phyloP scores from a whole-genome alignment of 2,888 invertebrate species.

The Cephus pulcher region DNA sequence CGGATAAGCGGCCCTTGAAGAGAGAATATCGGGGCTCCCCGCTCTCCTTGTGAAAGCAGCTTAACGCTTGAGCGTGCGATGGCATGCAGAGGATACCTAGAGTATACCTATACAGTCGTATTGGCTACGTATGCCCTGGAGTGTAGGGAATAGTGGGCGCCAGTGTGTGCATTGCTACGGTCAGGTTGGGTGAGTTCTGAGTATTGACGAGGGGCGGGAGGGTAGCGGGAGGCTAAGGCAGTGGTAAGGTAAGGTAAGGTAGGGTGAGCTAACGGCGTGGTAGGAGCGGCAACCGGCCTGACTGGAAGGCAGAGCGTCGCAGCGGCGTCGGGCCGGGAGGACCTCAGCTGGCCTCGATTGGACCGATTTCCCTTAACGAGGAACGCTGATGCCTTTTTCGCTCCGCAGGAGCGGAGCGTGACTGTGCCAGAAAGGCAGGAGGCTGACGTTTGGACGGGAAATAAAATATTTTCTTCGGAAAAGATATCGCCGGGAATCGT shows the following conservation, averaged over 20 bases:
- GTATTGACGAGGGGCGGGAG: slow-evolving; percentile 18
- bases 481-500: neutral
- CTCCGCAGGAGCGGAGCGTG: neutral
- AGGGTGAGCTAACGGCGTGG: slow-evolving; percentile 54
- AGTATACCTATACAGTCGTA: neutral
- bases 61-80: neutral
- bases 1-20: neutral
- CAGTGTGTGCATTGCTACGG: neutral
- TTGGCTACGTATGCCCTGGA: slow-evolving; percentile 8
- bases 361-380: neutral
- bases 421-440: neutral
- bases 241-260: slow-evolving; percentile 21
- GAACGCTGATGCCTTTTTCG: neutral
- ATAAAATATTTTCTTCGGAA: neutral
- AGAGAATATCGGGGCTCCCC: neutral
- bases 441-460: neutral
- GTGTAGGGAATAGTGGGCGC: slow-evolving; percentile 17
- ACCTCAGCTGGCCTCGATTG: neutral
- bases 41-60: neutral
- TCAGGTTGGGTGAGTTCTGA: neutral
- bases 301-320: slow-evolving; percentile 50
- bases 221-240: slow-evolving; percentile 26
- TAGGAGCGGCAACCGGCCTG: slow-evolving; percentile 63
- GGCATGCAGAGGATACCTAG: neutral
- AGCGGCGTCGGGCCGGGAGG: slow-evolving; percentile 52